Base-by-base conservation (phyloP, 2,888 invertebrate genomes). In the Scaptomyza reducta region DNA sequence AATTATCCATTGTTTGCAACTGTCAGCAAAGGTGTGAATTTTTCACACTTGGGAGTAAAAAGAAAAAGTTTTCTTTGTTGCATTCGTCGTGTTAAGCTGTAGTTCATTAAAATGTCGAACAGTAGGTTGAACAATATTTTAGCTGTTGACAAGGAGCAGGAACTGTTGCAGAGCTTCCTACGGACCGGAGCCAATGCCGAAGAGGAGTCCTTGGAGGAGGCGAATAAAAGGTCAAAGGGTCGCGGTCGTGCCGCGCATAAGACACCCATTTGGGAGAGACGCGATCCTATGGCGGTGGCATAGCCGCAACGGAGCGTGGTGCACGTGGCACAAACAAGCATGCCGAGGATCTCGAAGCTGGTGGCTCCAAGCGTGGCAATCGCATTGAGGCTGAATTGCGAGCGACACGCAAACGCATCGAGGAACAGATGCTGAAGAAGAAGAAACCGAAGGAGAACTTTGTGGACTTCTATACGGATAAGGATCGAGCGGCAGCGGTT, bases 401-500 rank as follows among this genome's bases (percentile, higher is more conserved):
- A 11, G 90, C 89, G 10, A 79, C 72, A 5, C 89, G 83, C 10
- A 89, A 88, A 49, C 88, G 88, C 64, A 84, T 77, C 35, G 90
- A 90, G 51, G 83, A 89, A 9, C 90, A 90, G 56, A 74, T 79
- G 41, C 53, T 84, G 33, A 90, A 89, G 63, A 91, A 89, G 55
- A 90, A 90, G 74, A 91, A 90, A 60, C 83, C 89, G 2, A 90
- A 89, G 57, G 91, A 91, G 55, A 89, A 90, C 46, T 91, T 91
- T 45, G 96, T 97, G 78, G 97, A 97, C 88, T 92, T 96, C 22
- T 97, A 97, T 87, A 97, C 97, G 18, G 97, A 97, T 90, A 97
- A 97, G 88, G 97, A 97, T 90, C 93, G 97, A 6, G 97, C 97
- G 0, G 97, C 97, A 0, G 97, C 97, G 0, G 97, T 97, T 14